Percentiles rank a stretch among this genome's conserved stretches.
These are phyloP conservation scores for Lottia scabra DNA, from an alignment of 2,888 invertebrate genomes.

Conservation along the genomic window DNA sequence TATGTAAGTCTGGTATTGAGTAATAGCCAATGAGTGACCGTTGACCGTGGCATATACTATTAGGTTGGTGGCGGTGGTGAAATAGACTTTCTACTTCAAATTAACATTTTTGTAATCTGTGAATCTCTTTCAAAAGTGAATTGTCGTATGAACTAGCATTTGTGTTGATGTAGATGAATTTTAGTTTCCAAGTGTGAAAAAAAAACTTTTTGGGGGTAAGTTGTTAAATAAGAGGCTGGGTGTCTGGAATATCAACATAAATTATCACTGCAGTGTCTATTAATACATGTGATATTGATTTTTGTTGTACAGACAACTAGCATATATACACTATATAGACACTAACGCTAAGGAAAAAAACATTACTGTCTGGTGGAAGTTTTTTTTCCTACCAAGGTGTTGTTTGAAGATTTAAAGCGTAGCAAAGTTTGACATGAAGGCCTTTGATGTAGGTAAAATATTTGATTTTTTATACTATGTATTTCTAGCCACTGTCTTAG, in stretches of 20 bases:
- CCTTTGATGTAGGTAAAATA: too few species aligned
- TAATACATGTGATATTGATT: slow-evolving; percentile 7
- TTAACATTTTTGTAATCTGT: too few species aligned
- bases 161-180: too few species aligned
- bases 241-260: slow-evolving; percentile 5
- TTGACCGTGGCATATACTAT: not conserved
- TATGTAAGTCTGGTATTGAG: not conserved
- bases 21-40: slow-evolving; percentile 7
- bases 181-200: too few species aligned
- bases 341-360: not conserved
- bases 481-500: too few species aligned
- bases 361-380: not conserved
- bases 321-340: slow-evolving; percentile 3
- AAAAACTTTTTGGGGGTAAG: not conserved
- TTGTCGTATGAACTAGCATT: too few species aligned
- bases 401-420: not conserved
- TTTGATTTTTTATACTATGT: too few species aligned
- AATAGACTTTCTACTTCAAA: too few species aligned
- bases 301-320: not conserved
- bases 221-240: not conserved
- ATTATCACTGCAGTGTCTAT: slow-evolving; percentile 6
- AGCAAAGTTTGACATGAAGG: too few species aligned
- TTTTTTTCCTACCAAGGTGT: slow-evolving; percentile 2
- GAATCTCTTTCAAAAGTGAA: too few species aligned
- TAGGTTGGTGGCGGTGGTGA: not conserved